phyloP scores from a whole-genome alignment of 2,888 invertebrate species.

The Hirtodrosophila duncani region DNA sequence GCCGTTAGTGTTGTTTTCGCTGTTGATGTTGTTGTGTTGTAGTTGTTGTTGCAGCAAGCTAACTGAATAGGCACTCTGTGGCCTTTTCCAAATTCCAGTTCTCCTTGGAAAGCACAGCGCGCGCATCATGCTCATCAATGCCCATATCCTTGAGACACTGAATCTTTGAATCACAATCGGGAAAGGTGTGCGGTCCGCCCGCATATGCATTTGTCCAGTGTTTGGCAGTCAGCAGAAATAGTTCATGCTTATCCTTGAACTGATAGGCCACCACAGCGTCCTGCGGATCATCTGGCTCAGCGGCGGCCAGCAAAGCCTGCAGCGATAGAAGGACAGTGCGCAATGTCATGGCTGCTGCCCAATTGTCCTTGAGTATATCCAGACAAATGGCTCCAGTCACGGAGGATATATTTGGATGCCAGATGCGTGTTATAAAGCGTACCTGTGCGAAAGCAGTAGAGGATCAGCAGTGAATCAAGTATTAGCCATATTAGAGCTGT shows the following conservation, averaged over 20 bases:
- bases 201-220: constrained; percentile 98
- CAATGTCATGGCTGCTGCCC: constrained; percentile 99
- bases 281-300: constrained; percentile 95
- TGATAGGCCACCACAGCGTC: constrained; percentile 99
- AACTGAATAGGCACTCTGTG: constrained; percentile 92
- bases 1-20: constrained; percentile 3
- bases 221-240: constrained; percentile 93
- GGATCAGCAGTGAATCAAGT: too few species aligned
- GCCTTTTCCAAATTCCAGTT: constrained; percentile 96
- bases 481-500: too few species aligned
- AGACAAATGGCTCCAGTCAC: constrained; percentile 99
- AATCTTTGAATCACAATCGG: constrained; percentile 92
- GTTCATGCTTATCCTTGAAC: constrained; percentile 91
- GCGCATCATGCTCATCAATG: constrained; percentile 91
- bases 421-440: constrained; percentile 97
- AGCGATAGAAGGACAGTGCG: constrained; percentile 96
- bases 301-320: constrained; percentile 95
- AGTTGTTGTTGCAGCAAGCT: constrained; percentile 76
- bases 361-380: constrained; percentile 98
- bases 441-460: constrained; percentile 82
- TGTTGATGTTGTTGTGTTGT: neutral
- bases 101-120: constrained; percentile 93
- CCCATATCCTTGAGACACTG: constrained; percentile 95
- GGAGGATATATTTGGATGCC: constrained; percentile 99
- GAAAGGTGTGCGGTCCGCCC: constrained; percentile 86